Evolutionary conservation across 2,888 invertebrate species (phyloP).

Genomic region (Machimus atricapillus): DNA sequence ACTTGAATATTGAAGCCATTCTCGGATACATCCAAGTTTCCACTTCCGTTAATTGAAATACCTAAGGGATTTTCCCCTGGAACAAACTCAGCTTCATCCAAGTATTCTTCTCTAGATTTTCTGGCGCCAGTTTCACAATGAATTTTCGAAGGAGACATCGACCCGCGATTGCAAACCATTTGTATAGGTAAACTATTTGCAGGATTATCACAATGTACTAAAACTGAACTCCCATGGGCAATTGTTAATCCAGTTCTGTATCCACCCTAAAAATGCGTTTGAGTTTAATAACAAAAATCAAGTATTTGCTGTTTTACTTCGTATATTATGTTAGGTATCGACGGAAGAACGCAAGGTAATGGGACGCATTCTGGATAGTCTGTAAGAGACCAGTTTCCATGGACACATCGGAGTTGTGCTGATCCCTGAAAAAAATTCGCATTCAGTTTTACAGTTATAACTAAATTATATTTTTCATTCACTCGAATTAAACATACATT

Average conservation of each 20-base stretch:
- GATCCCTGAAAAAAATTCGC: conserved; percentile 67
- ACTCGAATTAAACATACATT: too few relatives aligned
- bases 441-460: background rate
- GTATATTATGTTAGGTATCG: conserved; percentile 58
- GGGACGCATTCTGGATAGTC: conserved; percentile 80
- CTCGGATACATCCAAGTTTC: conserved; percentile 16
- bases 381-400: conserved; percentile 82
- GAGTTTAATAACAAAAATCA: conserved; percentile 63
- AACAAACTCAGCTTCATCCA: conserved; percentile 49
- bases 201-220: conserved; percentile 71
- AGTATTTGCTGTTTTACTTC: conserved; percentile 64
- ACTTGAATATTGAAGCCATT: conserved; percentile 9
- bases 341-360: conserved; percentile 61
- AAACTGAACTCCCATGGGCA: conserved; percentile 80
- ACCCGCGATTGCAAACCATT: conserved; percentile 59
- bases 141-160: conserved; percentile 56
- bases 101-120: conserved; percentile 57
- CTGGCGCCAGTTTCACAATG: conserved; percentile 58
- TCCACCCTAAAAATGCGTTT: conserved; percentile 67
- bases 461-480: background rate
- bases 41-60: conserved; percentile 41
- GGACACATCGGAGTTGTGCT: conserved; percentile 77
- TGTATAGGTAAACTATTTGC: conserved; percentile 64
- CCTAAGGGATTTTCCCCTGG: conserved; percentile 48
- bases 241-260: conserved; percentile 82